Conservation (phyloP, 2,797 vertebrate species). For the Sparus aurata region DNA sequence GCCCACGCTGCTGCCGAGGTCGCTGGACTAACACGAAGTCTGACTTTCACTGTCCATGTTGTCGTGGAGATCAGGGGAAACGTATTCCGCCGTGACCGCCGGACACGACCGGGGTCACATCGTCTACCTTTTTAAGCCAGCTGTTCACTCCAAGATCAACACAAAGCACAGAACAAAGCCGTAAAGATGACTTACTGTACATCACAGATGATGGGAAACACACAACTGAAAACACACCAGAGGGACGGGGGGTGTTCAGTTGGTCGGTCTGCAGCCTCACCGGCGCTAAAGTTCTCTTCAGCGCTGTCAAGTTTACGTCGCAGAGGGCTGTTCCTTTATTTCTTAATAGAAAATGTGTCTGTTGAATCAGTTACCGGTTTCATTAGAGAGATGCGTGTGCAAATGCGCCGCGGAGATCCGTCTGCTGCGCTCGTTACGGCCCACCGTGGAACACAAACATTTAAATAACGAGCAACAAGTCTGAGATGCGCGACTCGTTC, state of each 20-base stretch:
- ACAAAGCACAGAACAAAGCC: background rate
- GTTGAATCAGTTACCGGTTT: background rate
- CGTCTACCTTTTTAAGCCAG: background rate
- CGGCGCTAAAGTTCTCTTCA: background rate
- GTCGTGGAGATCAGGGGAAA: conserved; percentile 3
- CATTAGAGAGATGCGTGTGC: background rate
- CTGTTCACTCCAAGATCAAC: background rate
- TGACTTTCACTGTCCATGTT: background rate
- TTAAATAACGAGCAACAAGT: background rate
- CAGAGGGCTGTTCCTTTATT: background rate
- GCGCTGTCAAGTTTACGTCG: background rate
- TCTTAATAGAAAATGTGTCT: background rate
- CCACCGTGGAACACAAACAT: background rate
- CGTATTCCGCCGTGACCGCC: background rate
- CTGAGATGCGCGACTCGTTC: background rate
- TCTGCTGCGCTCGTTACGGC: background rate
- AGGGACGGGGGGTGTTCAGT: too few relatives aligned
- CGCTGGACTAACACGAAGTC: background rate
- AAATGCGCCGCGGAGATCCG: background rate
- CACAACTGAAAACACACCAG: too few relatives aligned
- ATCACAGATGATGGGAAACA: too few relatives aligned
- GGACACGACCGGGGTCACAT: background rate
- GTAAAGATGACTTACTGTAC: background rate
- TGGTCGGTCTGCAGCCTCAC: too few relatives aligned
- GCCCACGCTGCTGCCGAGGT: background rate